Percentiles rank a stretch among this genome's conserved stretches.
phyloP scores from a whole-genome alignment of 2,888 invertebrate genomes.

The Tiliacea aurago region DNA sequence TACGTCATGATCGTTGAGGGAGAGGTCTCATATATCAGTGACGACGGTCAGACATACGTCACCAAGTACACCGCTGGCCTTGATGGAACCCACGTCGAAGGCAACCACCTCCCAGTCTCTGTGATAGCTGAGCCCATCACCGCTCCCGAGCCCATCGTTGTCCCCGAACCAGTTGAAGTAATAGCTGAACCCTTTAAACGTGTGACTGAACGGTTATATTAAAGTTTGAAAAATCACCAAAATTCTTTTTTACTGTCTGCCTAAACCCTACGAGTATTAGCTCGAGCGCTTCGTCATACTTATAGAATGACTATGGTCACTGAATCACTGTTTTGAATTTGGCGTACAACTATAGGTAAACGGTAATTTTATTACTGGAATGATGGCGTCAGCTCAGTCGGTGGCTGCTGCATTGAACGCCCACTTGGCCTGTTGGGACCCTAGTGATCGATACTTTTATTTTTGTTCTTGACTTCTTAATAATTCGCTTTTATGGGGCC shows the following conservation, averaged over 20 bases:
- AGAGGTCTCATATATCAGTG: constrained; percentile 76
- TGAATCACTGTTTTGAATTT: neutral
- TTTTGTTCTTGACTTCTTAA: too few species aligned
- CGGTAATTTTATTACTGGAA: constrained; percentile 39
- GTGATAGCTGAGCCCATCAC: constrained; percentile 60
- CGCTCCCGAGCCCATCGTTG: neutral
- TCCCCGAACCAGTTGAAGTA: constrained; percentile 5
- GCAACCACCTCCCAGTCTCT: constrained; percentile 72
- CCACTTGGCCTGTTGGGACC: constrained; percentile 27
- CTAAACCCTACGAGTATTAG: neutral
- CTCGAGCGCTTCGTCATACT: neutral
- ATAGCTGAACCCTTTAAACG: constrained; percentile 6
- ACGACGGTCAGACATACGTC: constrained; percentile 77
- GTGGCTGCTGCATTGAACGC: constrained; percentile 48
- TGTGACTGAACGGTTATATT: constrained; percentile 4
- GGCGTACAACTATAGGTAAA: constrained; percentile 34
- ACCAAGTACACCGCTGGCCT: constrained; percentile 78
- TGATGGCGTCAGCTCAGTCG: constrained; percentile 33
- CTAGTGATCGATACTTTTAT: neutral
- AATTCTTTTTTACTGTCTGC: neutral
- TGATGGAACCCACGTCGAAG: constrained; percentile 74
- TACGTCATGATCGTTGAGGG: constrained; percentile 77
- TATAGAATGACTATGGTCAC: neutral
- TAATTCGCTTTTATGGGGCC: too few species aligned
- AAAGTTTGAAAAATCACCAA: constrained; percentile 5